Conservation (phyloP, 2,113 vertebrate genomes). For the Melanerpes formicivorus region DNA sequence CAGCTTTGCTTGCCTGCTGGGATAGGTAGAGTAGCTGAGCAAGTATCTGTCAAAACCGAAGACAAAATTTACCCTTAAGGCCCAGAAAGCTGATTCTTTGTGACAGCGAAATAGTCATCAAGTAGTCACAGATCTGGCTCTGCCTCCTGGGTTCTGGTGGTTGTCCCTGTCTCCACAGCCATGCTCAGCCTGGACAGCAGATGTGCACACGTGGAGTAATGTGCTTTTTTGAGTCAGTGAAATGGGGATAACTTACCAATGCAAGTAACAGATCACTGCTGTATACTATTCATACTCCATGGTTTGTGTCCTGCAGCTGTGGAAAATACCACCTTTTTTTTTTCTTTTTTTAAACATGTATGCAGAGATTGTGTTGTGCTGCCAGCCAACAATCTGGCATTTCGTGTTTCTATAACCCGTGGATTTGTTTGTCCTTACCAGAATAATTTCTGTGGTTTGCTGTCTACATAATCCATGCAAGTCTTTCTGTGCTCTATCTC, state of each 20-base stretch:
- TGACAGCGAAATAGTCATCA: not conserved
- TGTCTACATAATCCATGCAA: not conserved
- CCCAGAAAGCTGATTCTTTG: not conserved
- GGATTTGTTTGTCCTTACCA: constrained; percentile 30
- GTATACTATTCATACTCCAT: not conserved
- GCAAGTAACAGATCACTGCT: not conserved
- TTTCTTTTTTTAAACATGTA: not conserved
- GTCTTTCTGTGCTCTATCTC: not conserved
- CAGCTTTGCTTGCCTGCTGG: not conserved
- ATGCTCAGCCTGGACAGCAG: not conserved
- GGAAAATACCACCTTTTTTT: not conserved
- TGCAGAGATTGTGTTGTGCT: not conserved
- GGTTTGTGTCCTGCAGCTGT: not conserved
- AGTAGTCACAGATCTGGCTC: not conserved
- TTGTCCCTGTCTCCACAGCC: not conserved
- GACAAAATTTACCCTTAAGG: not conserved
- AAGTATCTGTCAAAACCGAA: not conserved
- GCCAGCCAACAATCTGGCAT: not conserved
- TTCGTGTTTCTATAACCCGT: constrained; percentile 1
- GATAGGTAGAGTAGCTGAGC: not conserved
- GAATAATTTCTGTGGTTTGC: constrained; percentile 15
- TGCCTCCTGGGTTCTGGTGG: not conserved
- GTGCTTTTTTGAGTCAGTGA: not conserved
- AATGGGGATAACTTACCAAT: not conserved
- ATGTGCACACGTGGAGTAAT: not conserved